A percentile compares a stretch with the other conserved stretches of the same genome.
Evolutionary conservation across 2,113 vertebrate species (phyloP).

Genomic region (Gila orcuttii): DNA sequence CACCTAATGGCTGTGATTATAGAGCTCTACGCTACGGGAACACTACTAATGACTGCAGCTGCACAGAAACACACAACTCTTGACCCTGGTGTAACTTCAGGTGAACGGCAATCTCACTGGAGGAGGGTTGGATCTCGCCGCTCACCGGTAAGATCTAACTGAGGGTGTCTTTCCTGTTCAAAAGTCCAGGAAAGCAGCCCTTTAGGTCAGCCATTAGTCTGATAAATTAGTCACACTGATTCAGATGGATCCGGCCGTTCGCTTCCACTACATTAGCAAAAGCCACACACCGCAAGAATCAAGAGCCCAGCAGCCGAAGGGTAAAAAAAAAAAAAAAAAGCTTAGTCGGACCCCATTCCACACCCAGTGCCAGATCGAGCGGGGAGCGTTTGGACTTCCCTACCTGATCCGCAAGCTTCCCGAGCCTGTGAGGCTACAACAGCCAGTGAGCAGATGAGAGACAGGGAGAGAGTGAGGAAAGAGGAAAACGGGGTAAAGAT

Average conservation of each 20-base stretch:
- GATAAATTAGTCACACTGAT: constrained; percentile 36
- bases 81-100: background rate
- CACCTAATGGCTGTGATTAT: constrained; percentile 2
- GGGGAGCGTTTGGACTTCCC: constrained; percentile 69
- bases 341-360: constrained; percentile 23
- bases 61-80: background rate
- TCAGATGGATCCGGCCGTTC: background rate
- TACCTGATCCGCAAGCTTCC: constrained; percentile 88
- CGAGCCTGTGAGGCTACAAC: constrained; percentile 88
- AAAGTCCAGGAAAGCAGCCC: constrained; percentile 14
- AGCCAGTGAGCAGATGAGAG: constrained; percentile 61
- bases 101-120: background rate
- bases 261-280: constrained; percentile 40
- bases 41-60: constrained; percentile 16
- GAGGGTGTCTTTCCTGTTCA: constrained; percentile 4
- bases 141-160: constrained; percentile 16
- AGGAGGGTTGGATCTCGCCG: background rate
- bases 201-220: constrained; percentile 47
- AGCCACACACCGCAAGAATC: constrained; percentile 34
- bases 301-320: constrained; percentile 3
- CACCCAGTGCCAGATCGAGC: constrained; percentile 19
- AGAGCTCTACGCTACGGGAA: background rate
- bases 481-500: background rate
- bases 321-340: constrained; percentile 1
- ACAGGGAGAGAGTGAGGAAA: constrained; percentile 4